Percentiles rank a stretch among this genome's conserved stretches.
These are phyloP conservation scores for Gastrophysa polygoni DNA, from an alignment of 2,888 invertebrate species.

Conservation along the genomic window DNA sequence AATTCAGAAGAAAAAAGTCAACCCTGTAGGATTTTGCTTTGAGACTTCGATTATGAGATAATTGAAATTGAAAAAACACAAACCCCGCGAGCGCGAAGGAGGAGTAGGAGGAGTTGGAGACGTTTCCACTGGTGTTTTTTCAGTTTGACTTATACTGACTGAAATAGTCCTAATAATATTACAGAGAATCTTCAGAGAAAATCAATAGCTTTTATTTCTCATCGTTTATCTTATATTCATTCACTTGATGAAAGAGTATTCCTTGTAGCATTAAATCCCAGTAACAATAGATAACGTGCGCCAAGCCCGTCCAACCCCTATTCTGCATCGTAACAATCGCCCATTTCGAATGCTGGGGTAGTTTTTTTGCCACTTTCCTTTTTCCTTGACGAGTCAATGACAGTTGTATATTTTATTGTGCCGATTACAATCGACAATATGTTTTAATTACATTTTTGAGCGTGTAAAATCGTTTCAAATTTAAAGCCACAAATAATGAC, in stretches of 20 bases:
- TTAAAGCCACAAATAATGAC: slow-evolving; percentile 29
- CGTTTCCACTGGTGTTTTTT: too few species aligned
- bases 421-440: slow-evolving; percentile 42
- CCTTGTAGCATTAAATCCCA: neutral
- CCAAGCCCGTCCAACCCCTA: slow-evolving; percentile 20
- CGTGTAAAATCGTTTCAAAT: slow-evolving; percentile 33
- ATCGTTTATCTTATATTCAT: neutral
- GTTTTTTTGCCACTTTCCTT: slow-evolving; percentile 43
- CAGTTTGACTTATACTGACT: too few species aligned
- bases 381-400: slow-evolving; percentile 46
- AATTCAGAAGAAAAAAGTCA: too few species aligned
- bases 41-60: too few species aligned
- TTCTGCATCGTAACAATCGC: slow-evolving; percentile 38
- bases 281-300: slow-evolving; percentile 4
- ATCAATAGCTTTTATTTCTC: too few species aligned
- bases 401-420: slow-evolving; percentile 48
- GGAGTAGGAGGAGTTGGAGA: too few species aligned
- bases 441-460: slow-evolving; percentile 45
- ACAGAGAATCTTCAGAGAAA: too few species aligned
- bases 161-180: too few species aligned
- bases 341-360: slow-evolving; percentile 37
- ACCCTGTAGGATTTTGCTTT: too few species aligned
- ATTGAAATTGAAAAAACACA: too few species aligned
- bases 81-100: too few species aligned
- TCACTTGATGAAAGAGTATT: neutral